Evolutionary conservation across 2,113 vertebrate species (phyloP), one percentile per base, ranked within the genome.

Genomic region (Amblyornis subalaris): DNA sequence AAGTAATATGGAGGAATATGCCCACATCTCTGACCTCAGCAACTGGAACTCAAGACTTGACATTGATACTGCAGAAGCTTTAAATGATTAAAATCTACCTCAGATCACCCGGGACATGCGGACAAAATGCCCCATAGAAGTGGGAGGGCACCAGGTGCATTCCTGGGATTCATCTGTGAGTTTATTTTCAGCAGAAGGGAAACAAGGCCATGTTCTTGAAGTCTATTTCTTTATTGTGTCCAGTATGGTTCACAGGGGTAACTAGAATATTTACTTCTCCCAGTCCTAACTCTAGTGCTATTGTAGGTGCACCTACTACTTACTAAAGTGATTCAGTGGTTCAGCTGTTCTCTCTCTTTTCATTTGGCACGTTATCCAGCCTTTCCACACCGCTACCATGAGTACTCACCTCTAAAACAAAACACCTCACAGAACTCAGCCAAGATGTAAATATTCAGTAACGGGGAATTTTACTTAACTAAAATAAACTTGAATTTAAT

Each of bases 91-190:
- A 74, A 84, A 44, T 2, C 1, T 25, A 28, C 14, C 38, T 79
- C 14, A 17, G 5, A 69, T 8, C 15, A 85, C 28, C 21, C 24
- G 79, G 58, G 14, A 24, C 9, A 13, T n/a, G 8, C 45, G 25
- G 8, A 42, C 14, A 87, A 61, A 89, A 54, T 6, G 1, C 5
- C n/a, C 12, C 14, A 16, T 10, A 24, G 35, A 29, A 45, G 7
- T 29, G 7, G 8, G 28, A 67, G 4, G 10, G 6, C 4, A 22
- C 5, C 26, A 23, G 2, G 11, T 5, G 1, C 15, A 20, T 53
- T 35, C 13, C 15, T 36, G 14, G 31, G 22, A 33, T 44, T 82
- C 29, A 15, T 29, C 8, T 51, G 5, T 7, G 28, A 15, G 6
- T 55, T 64, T 60, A 33, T 22, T 76, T 90, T 67, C 48, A 61